A percentile compares a stretch with the other conserved stretches of the same genome.
These are phyloP conservation scores for Ormyrus labotus DNA, from an alignment of 2,888 invertebrate species.

Conservation along the genomic window DNA sequence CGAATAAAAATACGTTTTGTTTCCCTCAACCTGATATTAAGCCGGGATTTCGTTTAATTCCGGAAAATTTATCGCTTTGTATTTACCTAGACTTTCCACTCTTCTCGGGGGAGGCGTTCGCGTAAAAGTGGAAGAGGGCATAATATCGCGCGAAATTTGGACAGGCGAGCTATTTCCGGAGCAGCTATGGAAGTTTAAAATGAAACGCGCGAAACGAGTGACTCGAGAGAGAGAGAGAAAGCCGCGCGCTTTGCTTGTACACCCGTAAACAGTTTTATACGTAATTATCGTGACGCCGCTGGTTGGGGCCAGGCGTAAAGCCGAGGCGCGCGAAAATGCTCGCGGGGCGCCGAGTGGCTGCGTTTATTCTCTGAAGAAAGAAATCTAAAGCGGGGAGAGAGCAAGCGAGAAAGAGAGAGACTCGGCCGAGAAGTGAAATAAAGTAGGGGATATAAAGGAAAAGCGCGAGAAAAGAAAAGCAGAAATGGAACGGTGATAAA, in stretches of 20 bases:
- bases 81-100: no score
- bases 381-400: constrained; percentile 24
- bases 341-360: constrained; percentile 20
- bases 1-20: no score
- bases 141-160: no score
- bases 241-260: not conserved
- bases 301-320: not conserved
- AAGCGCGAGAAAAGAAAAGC: constrained; percentile 4
- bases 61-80: no score
- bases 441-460: constrained; percentile 22
- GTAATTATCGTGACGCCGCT: constrained; percentile 15
- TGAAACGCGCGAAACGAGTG: not conserved
- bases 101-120: no score
- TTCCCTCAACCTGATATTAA: no score
- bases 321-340: constrained; percentile 1
- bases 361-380: constrained; percentile 26
- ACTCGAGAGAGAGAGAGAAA: no score
- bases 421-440: constrained; percentile 41
- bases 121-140: no score
- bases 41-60: no score
- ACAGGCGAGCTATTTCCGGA: no score
- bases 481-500: constrained; percentile 50
- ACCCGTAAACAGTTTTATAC: constrained; percentile 3
- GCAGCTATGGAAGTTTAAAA: no score
- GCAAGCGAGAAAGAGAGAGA: not conserved